Base-by-base conservation (phyloP, 2,797 vertebrate species). In the Spinus pinus region DNA sequence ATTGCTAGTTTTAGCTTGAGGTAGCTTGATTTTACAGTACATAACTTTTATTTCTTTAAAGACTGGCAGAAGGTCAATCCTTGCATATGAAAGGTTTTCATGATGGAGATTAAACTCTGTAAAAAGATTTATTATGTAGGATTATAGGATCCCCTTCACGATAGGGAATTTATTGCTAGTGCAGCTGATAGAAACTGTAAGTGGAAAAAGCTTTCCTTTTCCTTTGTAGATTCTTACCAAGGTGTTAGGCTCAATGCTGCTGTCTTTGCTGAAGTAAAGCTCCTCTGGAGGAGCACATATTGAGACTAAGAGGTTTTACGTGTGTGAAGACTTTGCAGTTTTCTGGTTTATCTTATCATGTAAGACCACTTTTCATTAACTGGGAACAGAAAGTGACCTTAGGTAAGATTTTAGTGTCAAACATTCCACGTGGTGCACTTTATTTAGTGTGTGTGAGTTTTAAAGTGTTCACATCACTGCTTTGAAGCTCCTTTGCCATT, bases 101-200 rank as follows among this genome's bases (percentile, higher is more conserved):
- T 65, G 65, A 71, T 35, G 60, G 57, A 71, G 20, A 91, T 74
- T 93, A 80, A 87, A 93, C 42, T 86, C 49, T 74, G 42, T 71
- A 61, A 69, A 88, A 92, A 92, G 50, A 86, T 94, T 79, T 90
- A 79, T 78, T 92, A 69, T 47, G 42, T 72, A 84, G 30, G 46
- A 86, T 86, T 88, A 75, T 46, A 86, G 54, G 44, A 73, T 82
- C 58, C 47, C 24, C 62, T 69, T 46, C 21, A 58, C 82, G 66
- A 92, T 88, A 47, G 79, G 15, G 37, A 94, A 79, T 93, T 89
- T 91, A 85, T 56, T 89, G 62, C 51, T 41, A 58, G 37, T 53
- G 57, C 19, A 73, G 44, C 50, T 79, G 73, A 93, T 65, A 77
- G 66, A 50, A 90, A 71, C 35, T 80, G 30, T 51, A 88, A 86